Base-by-base conservation (phyloP, 2,888 invertebrate genomes). In the Scotopteryx bipunctaria region DNA sequence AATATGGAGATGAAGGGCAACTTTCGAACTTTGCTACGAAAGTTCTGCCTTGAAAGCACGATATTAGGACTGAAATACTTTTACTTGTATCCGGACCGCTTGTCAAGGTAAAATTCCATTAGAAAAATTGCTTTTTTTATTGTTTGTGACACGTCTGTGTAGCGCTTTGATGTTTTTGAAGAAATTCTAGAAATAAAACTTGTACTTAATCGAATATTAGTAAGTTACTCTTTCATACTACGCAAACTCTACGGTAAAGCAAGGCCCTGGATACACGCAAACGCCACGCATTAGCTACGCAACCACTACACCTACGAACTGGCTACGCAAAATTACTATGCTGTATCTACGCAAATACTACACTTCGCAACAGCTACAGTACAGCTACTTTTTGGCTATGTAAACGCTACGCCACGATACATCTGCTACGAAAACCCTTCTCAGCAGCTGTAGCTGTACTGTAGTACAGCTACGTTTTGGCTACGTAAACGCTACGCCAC, bases 51-150 rank as follows among this genome's bases (percentile, higher is more conserved):
- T 14, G 73, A 86, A 46, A 73, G 80, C 35, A 77, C 79, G n/a
- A 63, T 87, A 21, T 55, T 81, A 19, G 88, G 88, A 0, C 61
- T 88, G 0, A 89, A 89, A 57, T 88, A 86, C 63, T 86, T 89
- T 48, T 89, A 85, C 59, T 60, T 87, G 16, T 89, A 86, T 62
- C 85, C 86, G 1, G 87, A 87, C 60, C 60, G 57, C 2, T 23
- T 85, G 27, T 86, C 89, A 57, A 83, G 87, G 89, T 87, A 64
- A 27, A n/a, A n/a, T n/a, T n/a, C n/a, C n/a, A n/a, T n/a, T n/a
- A n/a, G n/a, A n/a, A n/a, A n/a, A n/a, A n/a, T n/a, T n/a, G n/a
- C n/a, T n/a, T n/a, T n/a, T n/a, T n/a, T n/a, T n/a, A n/a, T n/a
- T n/a, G n/a, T n/a, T n/a, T n/a, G n/a, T n/a, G n/a, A n/a, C n/a